Conservation (phyloP, 2,888 invertebrate species). For the Eutolmus rufibarbis region DNA sequence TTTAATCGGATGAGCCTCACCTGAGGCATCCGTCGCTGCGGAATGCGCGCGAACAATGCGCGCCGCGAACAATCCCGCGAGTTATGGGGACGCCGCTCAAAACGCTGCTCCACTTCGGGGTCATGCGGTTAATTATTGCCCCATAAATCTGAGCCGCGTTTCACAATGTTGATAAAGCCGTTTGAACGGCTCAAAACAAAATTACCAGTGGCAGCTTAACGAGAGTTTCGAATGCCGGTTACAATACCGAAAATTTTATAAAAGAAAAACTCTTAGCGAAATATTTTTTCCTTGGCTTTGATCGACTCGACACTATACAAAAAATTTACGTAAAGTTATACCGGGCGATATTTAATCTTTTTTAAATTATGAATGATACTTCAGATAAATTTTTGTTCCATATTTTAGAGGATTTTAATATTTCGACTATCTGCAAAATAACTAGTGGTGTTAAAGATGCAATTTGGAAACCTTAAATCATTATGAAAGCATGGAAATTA, state of each 20-base stretch:
- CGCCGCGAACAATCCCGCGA: neutral
- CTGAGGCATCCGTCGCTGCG: neutral
- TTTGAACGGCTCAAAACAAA: neutral
- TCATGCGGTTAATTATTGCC: neutral
- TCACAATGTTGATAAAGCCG: neutral
- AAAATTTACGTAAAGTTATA: no score
- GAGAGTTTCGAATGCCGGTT: neutral
- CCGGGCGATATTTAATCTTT: no score
- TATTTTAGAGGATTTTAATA: no score
- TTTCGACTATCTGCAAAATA: no score
- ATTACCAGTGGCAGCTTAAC: neutral
- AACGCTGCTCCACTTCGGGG: neutral
- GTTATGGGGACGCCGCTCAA: neutral
- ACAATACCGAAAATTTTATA: neutral
- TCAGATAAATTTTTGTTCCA: no score
- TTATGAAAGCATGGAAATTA: no score
- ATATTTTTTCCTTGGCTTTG: neutral
- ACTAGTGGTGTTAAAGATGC: no score
- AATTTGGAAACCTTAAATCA: no score
- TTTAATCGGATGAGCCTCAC: slow-evolving; percentile 15
- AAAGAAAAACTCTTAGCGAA: neutral
- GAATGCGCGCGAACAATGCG: neutral
- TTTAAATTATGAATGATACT: no score
- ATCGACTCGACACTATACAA: no score
- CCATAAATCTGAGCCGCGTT: neutral